Conservation (phyloP, 2,888 invertebrate species). For the Drosophila bunnanda region DNA sequence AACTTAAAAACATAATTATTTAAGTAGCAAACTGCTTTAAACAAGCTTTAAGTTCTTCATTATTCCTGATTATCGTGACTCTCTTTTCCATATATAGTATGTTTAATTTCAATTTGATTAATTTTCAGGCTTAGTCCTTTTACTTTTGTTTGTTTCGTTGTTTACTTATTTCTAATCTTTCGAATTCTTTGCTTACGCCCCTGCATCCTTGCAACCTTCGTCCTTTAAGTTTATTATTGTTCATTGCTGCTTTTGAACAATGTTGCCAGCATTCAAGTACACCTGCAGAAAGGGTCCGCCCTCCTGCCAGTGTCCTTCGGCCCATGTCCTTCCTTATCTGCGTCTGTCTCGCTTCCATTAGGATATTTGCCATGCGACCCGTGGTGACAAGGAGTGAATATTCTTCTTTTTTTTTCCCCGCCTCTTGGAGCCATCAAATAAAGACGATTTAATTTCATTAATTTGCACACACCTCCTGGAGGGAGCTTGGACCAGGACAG, state of each 20-base stretch:
- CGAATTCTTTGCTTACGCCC: not conserved
- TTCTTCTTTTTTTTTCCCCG: conserved; percentile 1
- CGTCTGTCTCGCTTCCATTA: conserved; percentile 29
- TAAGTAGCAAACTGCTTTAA: not conserved
- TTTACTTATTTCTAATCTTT: not conserved
- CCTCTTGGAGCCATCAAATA: conserved; percentile 60
- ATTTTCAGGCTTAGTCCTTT: not conserved
- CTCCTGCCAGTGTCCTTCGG: not conserved
- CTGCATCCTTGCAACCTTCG: not conserved
- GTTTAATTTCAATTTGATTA: not conserved
- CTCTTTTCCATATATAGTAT: not conserved
- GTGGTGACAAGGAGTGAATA: conserved; percentile 20
- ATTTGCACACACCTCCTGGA: conserved; percentile 56
- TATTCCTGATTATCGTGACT: not conserved
- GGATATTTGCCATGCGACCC: conserved; percentile 35
- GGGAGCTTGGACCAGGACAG: not conserved
- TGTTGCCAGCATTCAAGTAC: conserved; percentile 28
- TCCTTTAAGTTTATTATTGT: conserved; percentile 17
- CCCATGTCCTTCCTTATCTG: conserved; percentile 7
- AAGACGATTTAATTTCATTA: conserved; percentile 76
- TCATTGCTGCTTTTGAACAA: conserved; percentile 19
- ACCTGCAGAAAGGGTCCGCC: conserved; percentile 2
- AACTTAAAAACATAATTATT: not conserved
- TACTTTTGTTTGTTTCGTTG: not conserved
- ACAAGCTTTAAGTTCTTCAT: not conserved